Evolutionary conservation across 2,888 invertebrate species (phyloP).

Genomic region (Teleiodes luculella): DNA sequence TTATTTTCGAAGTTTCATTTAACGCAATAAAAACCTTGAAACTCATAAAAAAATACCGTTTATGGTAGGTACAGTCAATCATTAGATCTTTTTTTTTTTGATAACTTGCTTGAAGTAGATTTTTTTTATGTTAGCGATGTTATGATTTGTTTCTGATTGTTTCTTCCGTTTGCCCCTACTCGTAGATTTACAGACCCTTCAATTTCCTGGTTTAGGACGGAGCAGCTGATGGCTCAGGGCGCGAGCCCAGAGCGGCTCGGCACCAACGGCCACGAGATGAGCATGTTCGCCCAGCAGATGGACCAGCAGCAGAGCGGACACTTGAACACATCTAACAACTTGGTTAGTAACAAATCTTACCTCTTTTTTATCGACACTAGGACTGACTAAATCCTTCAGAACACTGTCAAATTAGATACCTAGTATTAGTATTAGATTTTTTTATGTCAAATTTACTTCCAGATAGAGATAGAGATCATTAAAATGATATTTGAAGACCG

Average conservation of each 20-base stretch:
- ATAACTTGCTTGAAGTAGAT: neutral
- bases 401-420: too few relatives aligned
- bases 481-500: too few relatives aligned
- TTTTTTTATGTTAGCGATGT: neutral
- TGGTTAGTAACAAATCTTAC: slow-evolving; percentile 45
- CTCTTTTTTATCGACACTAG: too few relatives aligned
- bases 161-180: slow-evolving; percentile 9
- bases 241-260: slow-evolving; percentile 80
- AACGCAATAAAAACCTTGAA: too few relatives aligned
- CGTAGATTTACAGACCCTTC: slow-evolving; percentile 45
- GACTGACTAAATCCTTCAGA: too few relatives aligned
- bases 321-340: slow-evolving; percentile 71
- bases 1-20: neutral
- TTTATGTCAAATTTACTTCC: too few relatives aligned
- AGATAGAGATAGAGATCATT: too few relatives aligned
- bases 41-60: too few relatives aligned
- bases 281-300: slow-evolving; percentile 86
- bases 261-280: slow-evolving; percentile 82
- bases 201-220: slow-evolving; percentile 66
- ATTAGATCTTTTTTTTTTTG: neutral
- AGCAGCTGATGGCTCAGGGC: slow-evolving; percentile 63
- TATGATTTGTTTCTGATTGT: neutral
- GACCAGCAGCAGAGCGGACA: slow-evolving; percentile 85
- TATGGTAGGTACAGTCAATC: too few relatives aligned
- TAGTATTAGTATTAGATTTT: too few relatives aligned